phyloP scores from a whole-genome alignment of 2,797 vertebrate species.

The Enteromius anoplus region DNA sequence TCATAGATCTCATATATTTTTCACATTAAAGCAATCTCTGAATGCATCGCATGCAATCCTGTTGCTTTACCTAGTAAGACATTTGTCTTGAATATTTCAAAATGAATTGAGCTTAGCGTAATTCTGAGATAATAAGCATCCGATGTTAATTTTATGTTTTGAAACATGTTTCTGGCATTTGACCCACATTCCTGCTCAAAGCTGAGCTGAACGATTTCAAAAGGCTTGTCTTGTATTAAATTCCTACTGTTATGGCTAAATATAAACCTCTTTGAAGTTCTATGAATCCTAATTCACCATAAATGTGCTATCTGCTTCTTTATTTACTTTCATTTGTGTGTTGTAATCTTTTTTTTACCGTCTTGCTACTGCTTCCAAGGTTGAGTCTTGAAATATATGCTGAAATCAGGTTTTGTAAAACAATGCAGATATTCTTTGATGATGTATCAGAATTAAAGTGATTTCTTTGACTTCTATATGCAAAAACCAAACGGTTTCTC shows the following conservation, averaged over 20 bases:
- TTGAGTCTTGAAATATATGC: constrained; percentile 23
- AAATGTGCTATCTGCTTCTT: constrained; percentile 2
- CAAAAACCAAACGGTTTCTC: constrained; percentile 19
- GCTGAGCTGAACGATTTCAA: constrained; percentile 1
- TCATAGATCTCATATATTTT: not conserved
- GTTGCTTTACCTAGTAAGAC: not conserved
- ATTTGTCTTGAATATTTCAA: not conserved
- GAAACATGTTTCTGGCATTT: constrained; percentile 8
- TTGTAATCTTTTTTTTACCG: constrained; percentile 5
- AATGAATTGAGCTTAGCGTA: not conserved
- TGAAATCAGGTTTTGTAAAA: not conserved
- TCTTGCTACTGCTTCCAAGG: not conserved
- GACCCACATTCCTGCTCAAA: constrained; percentile 29
- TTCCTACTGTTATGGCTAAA: constrained; percentile 31
- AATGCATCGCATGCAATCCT: too few species aligned
- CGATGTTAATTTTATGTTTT: constrained; percentile 10
- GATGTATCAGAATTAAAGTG: not conserved
- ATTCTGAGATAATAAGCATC: constrained; percentile 5
- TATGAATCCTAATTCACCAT: constrained; percentile 15
- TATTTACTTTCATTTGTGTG: constrained; percentile 19
- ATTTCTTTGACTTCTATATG: not conserved
- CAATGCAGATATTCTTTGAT: not conserved
- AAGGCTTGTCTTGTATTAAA: constrained; percentile 20
- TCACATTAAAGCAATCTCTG: too few species aligned
- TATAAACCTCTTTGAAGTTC: constrained; percentile 41